These are phyloP conservation scores for Hippopotamus amphibius DNA, from an alignment of 2,113 vertebrate genomes.

Conservation along the genomic window DNA sequence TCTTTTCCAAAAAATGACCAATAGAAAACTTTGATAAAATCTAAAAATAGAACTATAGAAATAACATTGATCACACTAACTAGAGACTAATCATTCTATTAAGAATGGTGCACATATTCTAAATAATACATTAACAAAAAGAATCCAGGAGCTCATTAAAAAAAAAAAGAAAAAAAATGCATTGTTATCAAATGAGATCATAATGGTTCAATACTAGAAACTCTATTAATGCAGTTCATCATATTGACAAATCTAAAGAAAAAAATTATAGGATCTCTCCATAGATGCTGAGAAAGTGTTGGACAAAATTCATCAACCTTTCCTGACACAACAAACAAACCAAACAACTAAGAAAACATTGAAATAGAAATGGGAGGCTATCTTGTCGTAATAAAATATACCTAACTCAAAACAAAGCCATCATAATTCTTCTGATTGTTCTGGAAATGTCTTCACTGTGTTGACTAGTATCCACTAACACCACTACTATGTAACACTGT, in stretches of 20 bases:
- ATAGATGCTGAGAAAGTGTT: neutral
- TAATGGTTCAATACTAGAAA: neutral
- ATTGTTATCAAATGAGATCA: neutral
- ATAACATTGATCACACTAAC: neutral
- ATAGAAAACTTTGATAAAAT: neutral
- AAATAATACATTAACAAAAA: slow-evolving; percentile 17
- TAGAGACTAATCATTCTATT: neutral
- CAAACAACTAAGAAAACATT: neutral
- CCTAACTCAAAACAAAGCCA: neutral
- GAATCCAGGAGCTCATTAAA: neutral
- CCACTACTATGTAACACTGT: neutral
- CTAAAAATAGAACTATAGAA: neutral
- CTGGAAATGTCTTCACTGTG: neutral
- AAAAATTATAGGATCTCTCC: neutral
- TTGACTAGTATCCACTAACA: neutral
- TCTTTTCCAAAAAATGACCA: neutral
- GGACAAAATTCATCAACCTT: neutral
- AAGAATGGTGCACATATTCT: neutral
- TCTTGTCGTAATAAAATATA: neutral
- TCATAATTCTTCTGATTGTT: neutral
- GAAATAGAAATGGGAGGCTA: neutral
- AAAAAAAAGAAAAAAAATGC: neutral
- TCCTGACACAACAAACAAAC: neutral
- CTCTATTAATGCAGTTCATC: neutral
- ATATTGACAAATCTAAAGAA: neutral